Percentiles rank a stretch among this genome's conserved stretches.
Evolutionary conservation across 2,113 vertebrate species (phyloP).

Genomic region (Muntiacus muntjak): DNA sequence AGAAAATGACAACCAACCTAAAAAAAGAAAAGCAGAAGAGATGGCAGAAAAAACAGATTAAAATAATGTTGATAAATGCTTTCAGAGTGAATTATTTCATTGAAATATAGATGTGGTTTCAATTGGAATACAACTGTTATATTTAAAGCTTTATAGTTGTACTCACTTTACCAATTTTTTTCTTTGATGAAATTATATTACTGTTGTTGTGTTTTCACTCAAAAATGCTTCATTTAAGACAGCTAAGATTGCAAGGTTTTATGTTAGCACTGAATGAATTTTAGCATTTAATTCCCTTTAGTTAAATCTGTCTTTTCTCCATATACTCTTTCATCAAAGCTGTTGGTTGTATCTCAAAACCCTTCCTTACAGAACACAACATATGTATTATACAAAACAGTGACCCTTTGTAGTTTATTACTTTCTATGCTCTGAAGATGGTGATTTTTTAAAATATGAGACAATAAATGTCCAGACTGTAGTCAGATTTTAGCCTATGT

Average conservation of each 20-base stretch:
- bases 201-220: neutral
- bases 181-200: neutral
- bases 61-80: neutral
- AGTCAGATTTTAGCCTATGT: slow-evolving; percentile 53
- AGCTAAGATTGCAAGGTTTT: neutral
- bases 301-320: neutral
- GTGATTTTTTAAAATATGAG: slow-evolving; percentile 66
- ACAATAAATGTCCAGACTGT: slow-evolving; percentile 67
- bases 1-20: slow-evolving; percentile 69
- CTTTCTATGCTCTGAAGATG: slow-evolving; percentile 27
- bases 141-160: neutral
- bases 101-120: neutral
- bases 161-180: neutral
- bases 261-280: neutral
- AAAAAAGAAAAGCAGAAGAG: slow-evolving; percentile 80
- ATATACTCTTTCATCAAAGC: neutral
- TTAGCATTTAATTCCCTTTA: neutral
- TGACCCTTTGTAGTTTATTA: slow-evolving; percentile 58
- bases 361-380: neutral
- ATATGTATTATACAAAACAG: neutral
- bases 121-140: neutral
- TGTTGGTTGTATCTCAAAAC: neutral
- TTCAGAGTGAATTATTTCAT: neutral
- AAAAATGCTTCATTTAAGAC: neutral
- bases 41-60: slow-evolving; percentile 30